Base-by-base conservation (phyloP, 2,797 vertebrate genomes). In the Gobionotothen gibberifrons region DNA sequence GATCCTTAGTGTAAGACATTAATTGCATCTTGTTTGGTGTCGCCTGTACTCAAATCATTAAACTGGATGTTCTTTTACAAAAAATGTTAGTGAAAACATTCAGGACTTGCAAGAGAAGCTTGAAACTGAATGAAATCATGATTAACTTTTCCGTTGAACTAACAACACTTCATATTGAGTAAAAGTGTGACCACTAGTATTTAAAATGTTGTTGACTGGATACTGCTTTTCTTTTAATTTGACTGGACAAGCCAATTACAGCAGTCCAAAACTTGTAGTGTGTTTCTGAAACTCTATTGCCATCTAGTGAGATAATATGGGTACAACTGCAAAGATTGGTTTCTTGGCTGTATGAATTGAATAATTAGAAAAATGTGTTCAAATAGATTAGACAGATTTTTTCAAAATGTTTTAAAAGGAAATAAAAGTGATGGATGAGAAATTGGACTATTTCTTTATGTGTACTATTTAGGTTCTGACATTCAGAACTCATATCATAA, bases 241-340 rank as follows among this genome's bases (percentile, higher is more conserved):
- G 2, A 61, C 5, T 6, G 3, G 22, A 77, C 75, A 76, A 46
- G 22, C 36, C 1, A 47, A 57, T 69, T 43, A 53, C 16, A 72
- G 58, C 36, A 65, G 17, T 58, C 56, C 9, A 72, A 79, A 69
- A 47, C 32, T 15, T 46, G 72, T 4, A 49, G 29, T 13, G 58
- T 76, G 19, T 60, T 19, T 55, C 40, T 42, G 54, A 74, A 49
- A 68, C 84, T 90, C 60, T 90, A 36, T 75, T 85, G 88, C 91
- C 90, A 89, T 86, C 92, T 92, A 89, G 90, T 88, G 87, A 75
- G 2, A 68, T 9, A 52, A 1, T 5, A 71, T 43, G 17, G n/a
- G 51, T 74, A 80, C 56, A 81, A 72, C 56, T 19, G 17, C 44
- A 59, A 46, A 26, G 9, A 22, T 49, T 40, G 9, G 7, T 19